Evolutionary conservation across 2,797 vertebrate genomes (phyloP).

Genomic region (Pseudotriccus pelzelni): DNA sequence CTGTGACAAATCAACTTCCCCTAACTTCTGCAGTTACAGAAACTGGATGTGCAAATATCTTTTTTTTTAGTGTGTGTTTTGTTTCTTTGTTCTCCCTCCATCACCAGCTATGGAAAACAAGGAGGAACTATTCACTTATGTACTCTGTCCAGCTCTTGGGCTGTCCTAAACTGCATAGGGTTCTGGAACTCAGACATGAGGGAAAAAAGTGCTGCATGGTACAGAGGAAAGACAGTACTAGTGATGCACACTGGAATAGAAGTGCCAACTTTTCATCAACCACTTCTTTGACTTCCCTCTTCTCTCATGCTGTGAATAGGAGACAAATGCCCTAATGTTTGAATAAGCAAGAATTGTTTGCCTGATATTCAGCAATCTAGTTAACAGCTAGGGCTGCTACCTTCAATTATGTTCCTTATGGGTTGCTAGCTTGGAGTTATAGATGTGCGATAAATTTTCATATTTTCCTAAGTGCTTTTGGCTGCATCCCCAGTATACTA

Average conservation of each 20-base stretch:
- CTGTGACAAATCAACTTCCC: conserved; percentile 53
- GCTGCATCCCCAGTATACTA: conserved; percentile 27
- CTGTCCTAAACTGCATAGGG: not conserved
- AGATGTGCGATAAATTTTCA: conserved; percentile 18
- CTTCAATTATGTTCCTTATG: conserved; percentile 20
- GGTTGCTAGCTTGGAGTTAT: conserved; percentile 34
- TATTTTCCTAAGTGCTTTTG: conserved; percentile 60
- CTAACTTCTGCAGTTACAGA: conserved; percentile 53
- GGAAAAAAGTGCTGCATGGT: not conserved
- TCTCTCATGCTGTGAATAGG: not conserved
- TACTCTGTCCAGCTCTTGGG: not conserved
- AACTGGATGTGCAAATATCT: conserved; percentile 26
- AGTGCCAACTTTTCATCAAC: not conserved
- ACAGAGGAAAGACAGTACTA: not conserved
- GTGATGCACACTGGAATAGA: not conserved
- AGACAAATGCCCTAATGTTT: conserved; percentile 9
- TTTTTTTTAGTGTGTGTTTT: not conserved
- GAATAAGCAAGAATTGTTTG: conserved; percentile 26
- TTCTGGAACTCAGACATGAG: not conserved
- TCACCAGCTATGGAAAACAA: not conserved
- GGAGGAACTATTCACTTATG: not conserved
- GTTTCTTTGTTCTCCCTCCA: not conserved
- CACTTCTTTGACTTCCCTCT: not conserved
- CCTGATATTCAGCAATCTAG: conserved; percentile 10
- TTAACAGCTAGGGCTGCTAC: not conserved